phyloP scores from a whole-genome alignment of 2,113 vertebrate genomes.

The Gobiocypris rarus region DNA sequence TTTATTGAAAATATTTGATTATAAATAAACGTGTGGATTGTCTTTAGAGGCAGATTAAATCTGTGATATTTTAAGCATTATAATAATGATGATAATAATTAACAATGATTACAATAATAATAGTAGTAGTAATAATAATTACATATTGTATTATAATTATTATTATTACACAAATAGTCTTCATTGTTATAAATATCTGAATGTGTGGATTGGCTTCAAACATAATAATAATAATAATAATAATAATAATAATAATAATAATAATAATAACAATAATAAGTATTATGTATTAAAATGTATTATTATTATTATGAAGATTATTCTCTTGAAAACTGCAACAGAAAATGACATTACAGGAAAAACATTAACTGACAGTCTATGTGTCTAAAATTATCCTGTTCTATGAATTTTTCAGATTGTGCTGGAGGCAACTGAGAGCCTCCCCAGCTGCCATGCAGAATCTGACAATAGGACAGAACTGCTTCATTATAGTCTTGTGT shows the following conservation, averaged over 20 bases:
- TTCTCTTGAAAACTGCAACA: not conserved
- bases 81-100: not conserved
- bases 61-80: not conserved
- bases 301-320: not conserved
- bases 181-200: too few relatives aligned
- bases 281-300: not conserved
- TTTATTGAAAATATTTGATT: too few relatives aligned
- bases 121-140: too few relatives aligned
- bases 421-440: conserved; percentile 5
- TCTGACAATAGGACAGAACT: not conserved
- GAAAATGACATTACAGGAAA: not conserved
- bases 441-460: conserved; percentile 21
- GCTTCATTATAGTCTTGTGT: conserved; percentile 4
- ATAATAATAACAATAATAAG: too few relatives aligned
- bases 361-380: conserved; percentile 18
- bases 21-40: too few relatives aligned
- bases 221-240: too few relatives aligned
- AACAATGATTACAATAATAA: too few relatives aligned
- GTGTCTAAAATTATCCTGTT: conserved; percentile 54
- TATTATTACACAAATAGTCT: too few relatives aligned
- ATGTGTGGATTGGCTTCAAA: too few relatives aligned
- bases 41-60: too few relatives aligned
- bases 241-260: too few relatives aligned
- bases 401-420: conserved; percentile 55
- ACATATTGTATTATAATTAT: too few relatives aligned